Percentiles rank a stretch among this genome's conserved stretches.
These are phyloP conservation scores for Lycodopsis pacificus DNA, from an alignment of 2,797 vertebrate species.

Conservation along the genomic window DNA sequence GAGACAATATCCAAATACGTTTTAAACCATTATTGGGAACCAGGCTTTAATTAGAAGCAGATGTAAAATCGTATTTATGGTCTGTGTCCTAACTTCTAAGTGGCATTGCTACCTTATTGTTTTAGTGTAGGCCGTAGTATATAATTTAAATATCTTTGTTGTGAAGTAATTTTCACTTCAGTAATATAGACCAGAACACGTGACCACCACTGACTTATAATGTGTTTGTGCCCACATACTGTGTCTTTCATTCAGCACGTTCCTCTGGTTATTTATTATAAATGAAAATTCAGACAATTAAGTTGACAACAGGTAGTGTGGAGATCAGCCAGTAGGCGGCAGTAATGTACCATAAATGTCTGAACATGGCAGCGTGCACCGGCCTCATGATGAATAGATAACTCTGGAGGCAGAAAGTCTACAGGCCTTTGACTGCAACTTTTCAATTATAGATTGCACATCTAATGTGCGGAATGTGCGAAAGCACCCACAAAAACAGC, in stretches of 20 bases:
- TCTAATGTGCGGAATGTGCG: too few relatives aligned
- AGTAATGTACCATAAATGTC: slow-evolving; percentile 18
- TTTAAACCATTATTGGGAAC: not conserved
- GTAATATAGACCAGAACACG: not conserved
- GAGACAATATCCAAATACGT: not conserved
- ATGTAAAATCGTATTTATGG: not conserved
- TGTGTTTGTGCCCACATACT: not conserved
- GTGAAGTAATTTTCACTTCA: not conserved
- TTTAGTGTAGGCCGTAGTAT: not conserved
- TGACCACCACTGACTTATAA: not conserved
- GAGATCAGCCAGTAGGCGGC: slow-evolving; percentile 48
- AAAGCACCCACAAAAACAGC: too few relatives aligned
- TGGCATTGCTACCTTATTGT: not conserved
- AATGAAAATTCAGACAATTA: not conserved
- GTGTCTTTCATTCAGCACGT: not conserved
- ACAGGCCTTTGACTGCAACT: too few relatives aligned
- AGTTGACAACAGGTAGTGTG: not conserved
- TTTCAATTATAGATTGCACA: too few relatives aligned
- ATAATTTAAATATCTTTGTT: not conserved
- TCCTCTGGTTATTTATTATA: not conserved
- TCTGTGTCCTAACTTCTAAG: not conserved
- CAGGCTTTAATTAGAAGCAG: not conserved
- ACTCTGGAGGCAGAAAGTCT: too few relatives aligned
- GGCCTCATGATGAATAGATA: too few relatives aligned
- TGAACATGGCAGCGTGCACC: not conserved